Conservation (phyloP, 2,888 invertebrate genomes). For the Cheilosia variabilis region DNA sequence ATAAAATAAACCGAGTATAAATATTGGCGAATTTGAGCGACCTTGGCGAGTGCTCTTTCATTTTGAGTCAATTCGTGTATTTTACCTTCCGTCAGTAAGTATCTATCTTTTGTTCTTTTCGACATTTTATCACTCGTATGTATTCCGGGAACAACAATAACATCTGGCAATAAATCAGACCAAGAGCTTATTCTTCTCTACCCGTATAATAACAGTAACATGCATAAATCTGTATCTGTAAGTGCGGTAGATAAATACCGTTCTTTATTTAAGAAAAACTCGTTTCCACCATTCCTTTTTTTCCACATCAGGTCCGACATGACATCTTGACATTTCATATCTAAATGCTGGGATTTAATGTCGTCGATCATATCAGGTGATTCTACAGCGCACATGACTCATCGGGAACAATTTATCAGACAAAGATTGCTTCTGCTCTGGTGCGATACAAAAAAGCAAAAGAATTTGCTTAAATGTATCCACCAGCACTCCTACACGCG, state of each 20-base stretch:
- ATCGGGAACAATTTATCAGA: constrained; percentile 36
- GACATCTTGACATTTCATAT: constrained; percentile 64
- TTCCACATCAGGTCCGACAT: background rate
- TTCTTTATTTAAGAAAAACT: constrained; percentile 58
- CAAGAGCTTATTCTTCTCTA: background rate
- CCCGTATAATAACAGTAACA: background rate
- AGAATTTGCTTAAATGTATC: constrained; percentile 2
- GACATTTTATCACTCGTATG: background rate
- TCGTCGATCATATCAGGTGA: constrained; percentile 67
- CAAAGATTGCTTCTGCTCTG: background rate
- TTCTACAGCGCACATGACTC: constrained; percentile 51
- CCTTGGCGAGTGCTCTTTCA: no score
- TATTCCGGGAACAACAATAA: constrained; percentile 29
- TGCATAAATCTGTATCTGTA: constrained; percentile 12
- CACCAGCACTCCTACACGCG: constrained; percentile 49
- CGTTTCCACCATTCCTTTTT: constrained; percentile 37
- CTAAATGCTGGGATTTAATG: constrained; percentile 50
- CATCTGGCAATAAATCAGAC: constrained; percentile 17
- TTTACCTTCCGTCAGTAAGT: no score
- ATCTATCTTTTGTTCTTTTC: background rate
- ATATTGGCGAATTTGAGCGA: no score
- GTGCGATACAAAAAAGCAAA: background rate
- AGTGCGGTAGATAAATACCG: constrained; percentile 53
- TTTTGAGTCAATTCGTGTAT: no score
- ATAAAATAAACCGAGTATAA: no score